These are phyloP conservation scores for Mimumesa dahlbomi DNA, from an alignment of 2,888 invertebrate genomes.

Conservation along the genomic window DNA sequence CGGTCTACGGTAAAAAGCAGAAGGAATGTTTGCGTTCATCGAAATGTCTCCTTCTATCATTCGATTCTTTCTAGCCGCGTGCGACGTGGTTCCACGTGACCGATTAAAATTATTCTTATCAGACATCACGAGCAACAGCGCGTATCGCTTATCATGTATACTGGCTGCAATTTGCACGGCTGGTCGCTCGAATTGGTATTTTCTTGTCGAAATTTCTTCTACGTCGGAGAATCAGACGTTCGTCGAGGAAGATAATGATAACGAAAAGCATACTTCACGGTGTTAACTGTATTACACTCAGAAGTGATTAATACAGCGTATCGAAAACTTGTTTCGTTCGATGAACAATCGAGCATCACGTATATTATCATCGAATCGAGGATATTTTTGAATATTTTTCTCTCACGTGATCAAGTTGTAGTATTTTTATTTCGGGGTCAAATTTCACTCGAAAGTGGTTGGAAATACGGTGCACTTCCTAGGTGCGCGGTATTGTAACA, in stretches of 20 bases:
- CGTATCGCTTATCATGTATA: neutral
- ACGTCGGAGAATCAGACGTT: neutral
- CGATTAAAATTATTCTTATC: conserved; percentile 1
- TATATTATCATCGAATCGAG: too few relatives aligned
- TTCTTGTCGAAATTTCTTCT: neutral
- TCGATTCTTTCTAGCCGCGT: neutral
- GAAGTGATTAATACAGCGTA: neutral
- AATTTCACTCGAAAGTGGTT: too few relatives aligned
- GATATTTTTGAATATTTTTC: too few relatives aligned
- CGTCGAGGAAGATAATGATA: neutral
- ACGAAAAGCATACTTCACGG: conserved; percentile 40
- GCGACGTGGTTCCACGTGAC: neutral
- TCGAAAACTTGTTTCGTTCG: neutral
- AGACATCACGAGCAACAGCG: neutral
- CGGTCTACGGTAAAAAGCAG: conserved; percentile 54
- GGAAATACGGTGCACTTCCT: too few relatives aligned
- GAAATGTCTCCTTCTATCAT: too few relatives aligned
- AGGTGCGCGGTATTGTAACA: neutral
- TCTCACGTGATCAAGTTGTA: too few relatives aligned
- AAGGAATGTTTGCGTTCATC: conserved; percentile 8
- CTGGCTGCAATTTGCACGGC: neutral
- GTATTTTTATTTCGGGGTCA: too few relatives aligned
- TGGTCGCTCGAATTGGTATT: conserved; percentile 2
- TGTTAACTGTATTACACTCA: conserved; percentile 22
- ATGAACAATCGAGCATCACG: neutral